These are phyloP conservation scores for Coelinius sp. DNA, from an alignment of 2,888 invertebrate genomes.

Conservation along the genomic window DNA sequence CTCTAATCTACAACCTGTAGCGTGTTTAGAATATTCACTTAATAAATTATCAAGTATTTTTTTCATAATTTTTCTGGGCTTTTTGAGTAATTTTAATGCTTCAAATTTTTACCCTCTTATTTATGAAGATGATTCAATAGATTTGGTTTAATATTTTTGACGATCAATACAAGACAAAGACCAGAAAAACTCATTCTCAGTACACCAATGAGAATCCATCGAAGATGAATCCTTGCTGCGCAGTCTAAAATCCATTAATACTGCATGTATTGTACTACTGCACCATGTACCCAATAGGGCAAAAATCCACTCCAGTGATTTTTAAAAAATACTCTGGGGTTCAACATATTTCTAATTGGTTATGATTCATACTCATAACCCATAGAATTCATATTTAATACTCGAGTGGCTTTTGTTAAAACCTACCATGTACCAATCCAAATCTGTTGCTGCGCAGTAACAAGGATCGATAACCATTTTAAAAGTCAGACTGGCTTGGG, in stretches of 20 bases:
- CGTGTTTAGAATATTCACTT: constrained; percentile 6
- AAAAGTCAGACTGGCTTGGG: constrained; percentile 25
- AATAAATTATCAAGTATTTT: constrained; percentile 4
- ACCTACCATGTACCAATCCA: constrained; percentile 25
- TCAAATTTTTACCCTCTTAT: background rate
- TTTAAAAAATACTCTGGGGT: constrained; percentile 56
- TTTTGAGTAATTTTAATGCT: background rate
- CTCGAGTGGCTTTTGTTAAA: constrained; percentile 37
- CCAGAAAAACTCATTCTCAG: constrained; percentile 50
- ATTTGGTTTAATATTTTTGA: constrained; percentile 63
- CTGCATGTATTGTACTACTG: constrained; percentile 48
- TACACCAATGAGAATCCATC: constrained; percentile 63
- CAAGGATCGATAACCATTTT: constrained; percentile 43
- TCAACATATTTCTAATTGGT: constrained; percentile 57
- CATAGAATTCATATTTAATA: constrained; percentile 58
- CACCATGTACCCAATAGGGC: constrained; percentile 8
- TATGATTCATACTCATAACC: constrained; percentile 63
- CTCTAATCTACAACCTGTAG: constrained; percentile 23
- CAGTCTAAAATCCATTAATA: constrained; percentile 49
- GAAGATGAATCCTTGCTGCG: constrained; percentile 62
- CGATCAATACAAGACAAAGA: constrained; percentile 70
- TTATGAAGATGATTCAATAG: constrained; percentile 50
- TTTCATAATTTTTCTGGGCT: constrained; percentile 29
- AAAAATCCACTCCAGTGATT: constrained; percentile 30
- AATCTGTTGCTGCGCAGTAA: constrained; percentile 33